phyloP scores from a whole-genome alignment of 2,797 vertebrate species.

The Manis pentadactyla region DNA sequence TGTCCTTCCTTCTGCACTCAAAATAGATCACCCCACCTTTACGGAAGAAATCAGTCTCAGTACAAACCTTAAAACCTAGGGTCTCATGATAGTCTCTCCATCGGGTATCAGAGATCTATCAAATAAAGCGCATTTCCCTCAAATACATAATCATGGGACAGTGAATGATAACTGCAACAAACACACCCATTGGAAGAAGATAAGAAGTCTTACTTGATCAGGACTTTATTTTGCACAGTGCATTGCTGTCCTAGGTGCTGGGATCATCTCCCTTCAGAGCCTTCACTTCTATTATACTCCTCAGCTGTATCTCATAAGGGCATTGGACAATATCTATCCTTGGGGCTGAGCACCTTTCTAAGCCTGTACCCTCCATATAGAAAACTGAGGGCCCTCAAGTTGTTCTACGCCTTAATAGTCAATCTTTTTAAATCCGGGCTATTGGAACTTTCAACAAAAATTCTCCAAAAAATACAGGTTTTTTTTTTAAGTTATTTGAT shows the following conservation, averaged over 20 bases:
- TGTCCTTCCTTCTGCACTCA: background rate
- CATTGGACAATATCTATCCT: background rate
- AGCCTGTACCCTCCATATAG: background rate
- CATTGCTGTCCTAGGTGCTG: background rate
- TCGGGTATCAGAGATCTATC: background rate
- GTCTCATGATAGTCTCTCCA: background rate
- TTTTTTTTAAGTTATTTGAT: background rate
- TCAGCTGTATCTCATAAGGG: background rate
- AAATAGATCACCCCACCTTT: background rate
- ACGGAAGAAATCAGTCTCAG: background rate
- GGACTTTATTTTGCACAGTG: background rate
- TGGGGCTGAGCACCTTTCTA: background rate
- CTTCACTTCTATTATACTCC: background rate
- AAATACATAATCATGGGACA: background rate
- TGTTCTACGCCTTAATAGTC: background rate
- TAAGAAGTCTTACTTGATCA: background rate
- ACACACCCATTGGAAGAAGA: background rate
- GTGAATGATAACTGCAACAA: background rate
- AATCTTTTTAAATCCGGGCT: background rate
- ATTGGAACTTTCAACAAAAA: background rate
- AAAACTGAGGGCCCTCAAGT: background rate
- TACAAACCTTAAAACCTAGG: background rate
- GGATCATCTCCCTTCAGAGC: background rate
- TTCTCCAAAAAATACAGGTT: background rate
- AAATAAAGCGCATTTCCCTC: background rate